Percentiles rank a stretch among this genome's conserved stretches.
phyloP scores from a whole-genome alignment of 2,113 vertebrate species.

The Acanthochromis polyacanthus region DNA sequence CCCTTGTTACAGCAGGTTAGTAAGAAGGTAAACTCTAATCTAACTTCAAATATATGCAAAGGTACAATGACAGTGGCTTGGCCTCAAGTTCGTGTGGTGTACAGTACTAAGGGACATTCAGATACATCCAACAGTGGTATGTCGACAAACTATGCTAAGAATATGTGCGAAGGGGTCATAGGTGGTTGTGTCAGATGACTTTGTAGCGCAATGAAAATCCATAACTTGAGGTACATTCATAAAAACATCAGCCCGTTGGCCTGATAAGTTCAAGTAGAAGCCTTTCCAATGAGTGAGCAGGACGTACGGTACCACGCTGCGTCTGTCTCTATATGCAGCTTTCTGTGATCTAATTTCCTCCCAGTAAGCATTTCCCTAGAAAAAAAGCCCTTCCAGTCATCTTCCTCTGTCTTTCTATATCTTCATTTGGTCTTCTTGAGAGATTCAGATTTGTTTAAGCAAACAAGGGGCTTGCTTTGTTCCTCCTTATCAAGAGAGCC shows the following conservation, averaged over 20 bases:
- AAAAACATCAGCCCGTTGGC: constrained; percentile 62
- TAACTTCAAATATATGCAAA: constrained; percentile 50
- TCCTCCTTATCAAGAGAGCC: constrained; percentile 73
- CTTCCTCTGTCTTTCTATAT: constrained; percentile 48
- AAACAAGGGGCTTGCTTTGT: constrained; percentile 72
- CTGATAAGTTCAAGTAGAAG: constrained; percentile 82
- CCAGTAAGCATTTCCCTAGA: constrained; percentile 52
- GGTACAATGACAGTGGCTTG: constrained; percentile 57
- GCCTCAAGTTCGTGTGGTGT: constrained; percentile 54
- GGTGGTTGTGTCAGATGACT: constrained; percentile 52
- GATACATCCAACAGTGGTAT: constrained; percentile 47
- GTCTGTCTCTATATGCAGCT: constrained; percentile 28
- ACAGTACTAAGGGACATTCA: constrained; percentile 72
- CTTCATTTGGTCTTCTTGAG: constrained; percentile 84
- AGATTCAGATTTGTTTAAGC: constrained; percentile 73
- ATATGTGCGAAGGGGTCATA: constrained; percentile 55
- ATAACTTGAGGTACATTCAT: constrained; percentile 81
- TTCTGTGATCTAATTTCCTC: constrained; percentile 40
- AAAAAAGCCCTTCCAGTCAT: constrained; percentile 35
- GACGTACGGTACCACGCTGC: constrained; percentile 38
- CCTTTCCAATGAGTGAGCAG: constrained; percentile 57
- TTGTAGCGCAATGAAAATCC: constrained; percentile 65
- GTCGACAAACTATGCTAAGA: constrained; percentile 33
- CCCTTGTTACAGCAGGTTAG: constrained; percentile 58
- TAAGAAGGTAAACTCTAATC: constrained; percentile 29